Percentiles rank a stretch among this genome's conserved stretches.
phyloP scores from a whole-genome alignment of 2,113 vertebrate species.

The Thymallus thymallus region DNA sequence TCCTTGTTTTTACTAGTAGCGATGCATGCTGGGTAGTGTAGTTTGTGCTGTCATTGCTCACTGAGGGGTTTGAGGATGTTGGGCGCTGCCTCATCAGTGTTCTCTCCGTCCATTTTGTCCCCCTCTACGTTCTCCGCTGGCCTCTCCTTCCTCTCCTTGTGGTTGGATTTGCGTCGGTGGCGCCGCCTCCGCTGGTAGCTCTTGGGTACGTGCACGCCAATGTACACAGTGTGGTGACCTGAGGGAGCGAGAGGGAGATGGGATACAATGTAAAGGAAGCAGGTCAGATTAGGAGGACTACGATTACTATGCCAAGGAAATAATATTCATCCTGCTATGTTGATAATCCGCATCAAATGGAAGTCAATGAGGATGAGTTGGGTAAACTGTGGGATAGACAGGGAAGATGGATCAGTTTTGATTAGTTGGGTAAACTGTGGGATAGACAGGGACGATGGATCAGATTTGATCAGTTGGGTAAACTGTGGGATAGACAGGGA shows the following conservation, averaged over 20 bases:
- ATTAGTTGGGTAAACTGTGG: not conserved
- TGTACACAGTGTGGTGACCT: constrained; percentile 98
- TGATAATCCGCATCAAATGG: constrained; percentile 16
- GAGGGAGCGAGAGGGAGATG: not conserved
- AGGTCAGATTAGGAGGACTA: constrained; percentile 26
- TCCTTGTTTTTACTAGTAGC: too few species aligned
- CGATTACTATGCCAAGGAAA: constrained; percentile 16
- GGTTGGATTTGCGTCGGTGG: constrained; percentile 83
- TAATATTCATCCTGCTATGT: constrained; percentile 22
- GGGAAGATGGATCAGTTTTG: not conserved
- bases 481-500: not conserved
- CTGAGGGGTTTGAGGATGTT: constrained; percentile 91
- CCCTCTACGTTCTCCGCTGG: constrained; percentile 79
- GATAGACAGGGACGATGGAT: not conserved
- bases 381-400: not conserved
- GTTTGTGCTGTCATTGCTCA: constrained; percentile 71
- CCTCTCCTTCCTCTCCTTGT: constrained; percentile 88
- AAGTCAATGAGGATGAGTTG: constrained; percentile 2
- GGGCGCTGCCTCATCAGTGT: constrained; percentile 75
- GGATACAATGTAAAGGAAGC: constrained; percentile 8
- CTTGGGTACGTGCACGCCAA: constrained; percentile 96
- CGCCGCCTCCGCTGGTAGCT: constrained; percentile 90
- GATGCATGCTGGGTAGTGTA: too few species aligned
- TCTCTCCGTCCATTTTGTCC: constrained; percentile 87
- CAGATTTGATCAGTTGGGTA: not conserved